Conservation (phyloP, 2,797 vertebrate genomes). For the Garrulus glandarius region DNA sequence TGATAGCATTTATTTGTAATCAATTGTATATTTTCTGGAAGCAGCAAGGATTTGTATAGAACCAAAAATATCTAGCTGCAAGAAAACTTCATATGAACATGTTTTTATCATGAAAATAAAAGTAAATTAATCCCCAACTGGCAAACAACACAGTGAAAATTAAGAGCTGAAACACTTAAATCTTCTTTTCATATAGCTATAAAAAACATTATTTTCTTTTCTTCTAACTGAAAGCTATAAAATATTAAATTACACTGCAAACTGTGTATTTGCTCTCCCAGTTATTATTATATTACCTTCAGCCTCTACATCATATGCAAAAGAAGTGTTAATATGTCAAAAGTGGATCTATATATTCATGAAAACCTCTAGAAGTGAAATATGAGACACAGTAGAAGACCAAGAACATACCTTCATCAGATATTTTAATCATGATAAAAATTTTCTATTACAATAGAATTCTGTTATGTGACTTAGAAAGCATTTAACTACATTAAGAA, state of each 20-base stretch:
- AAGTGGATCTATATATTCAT: background rate
- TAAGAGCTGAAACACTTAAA: background rate
- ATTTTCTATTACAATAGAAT: background rate
- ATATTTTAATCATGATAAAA: background rate
- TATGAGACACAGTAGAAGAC: background rate
- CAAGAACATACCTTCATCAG: background rate
- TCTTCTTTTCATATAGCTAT: background rate
- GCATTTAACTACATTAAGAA: background rate
- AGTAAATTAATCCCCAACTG: background rate
- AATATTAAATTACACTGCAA: background rate
- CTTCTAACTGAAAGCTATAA: background rate
- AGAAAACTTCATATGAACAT: background rate
- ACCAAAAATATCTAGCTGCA: background rate
- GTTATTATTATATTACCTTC: background rate
- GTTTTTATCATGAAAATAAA: background rate
- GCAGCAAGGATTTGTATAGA: background rate
- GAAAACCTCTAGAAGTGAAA: background rate
- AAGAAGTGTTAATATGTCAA: background rate
- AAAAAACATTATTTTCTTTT: background rate
- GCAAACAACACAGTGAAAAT: background rate
- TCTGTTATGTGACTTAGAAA: background rate
- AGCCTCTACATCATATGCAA: background rate
- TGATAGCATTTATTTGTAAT: background rate
- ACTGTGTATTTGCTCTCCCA: background rate
- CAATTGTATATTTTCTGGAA: background rate